A percentile compares a stretch with the other conserved stretches of the same genome.
These are phyloP conservation scores for Ardeotis arabs DNA, from an alignment of 2,113 vertebrate genomes.

Conservation along the genomic window DNA sequence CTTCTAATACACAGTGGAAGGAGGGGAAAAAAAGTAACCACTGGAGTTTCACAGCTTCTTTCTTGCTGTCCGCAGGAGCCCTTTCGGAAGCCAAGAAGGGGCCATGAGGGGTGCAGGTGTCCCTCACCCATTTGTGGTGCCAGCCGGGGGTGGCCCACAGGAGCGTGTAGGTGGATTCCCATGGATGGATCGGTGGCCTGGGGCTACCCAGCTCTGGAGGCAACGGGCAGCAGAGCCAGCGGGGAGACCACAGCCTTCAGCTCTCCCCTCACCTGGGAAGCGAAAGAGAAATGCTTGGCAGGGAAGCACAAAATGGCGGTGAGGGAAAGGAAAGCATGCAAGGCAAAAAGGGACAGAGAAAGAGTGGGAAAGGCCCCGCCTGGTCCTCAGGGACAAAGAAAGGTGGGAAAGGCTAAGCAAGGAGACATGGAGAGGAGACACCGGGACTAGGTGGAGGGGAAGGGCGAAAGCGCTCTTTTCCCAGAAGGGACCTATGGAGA, in stretches of 20 bases:
- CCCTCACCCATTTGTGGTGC: background rate
- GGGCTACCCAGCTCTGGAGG: background rate
- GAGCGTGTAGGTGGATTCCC: background rate
- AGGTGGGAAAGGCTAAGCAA: background rate
- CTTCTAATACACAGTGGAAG: background rate
- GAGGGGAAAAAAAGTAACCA: background rate
- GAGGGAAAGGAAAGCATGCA: rapidly evolving
- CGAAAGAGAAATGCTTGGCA: background rate
- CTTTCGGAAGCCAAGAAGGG: background rate
- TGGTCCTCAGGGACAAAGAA: background rate
- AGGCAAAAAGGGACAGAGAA: background rate
- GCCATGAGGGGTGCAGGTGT: rapidly evolving
- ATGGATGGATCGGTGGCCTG: background rate
- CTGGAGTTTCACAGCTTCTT: background rate
- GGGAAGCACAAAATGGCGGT: background rate
- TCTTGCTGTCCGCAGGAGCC: background rate
- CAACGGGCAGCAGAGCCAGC: rapidly evolving
- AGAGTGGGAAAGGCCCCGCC: background rate
- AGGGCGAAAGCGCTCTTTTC: background rate
- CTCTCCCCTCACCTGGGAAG: background rate
- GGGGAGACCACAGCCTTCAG: rapidly evolving
- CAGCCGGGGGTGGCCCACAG: rapidly evolving
- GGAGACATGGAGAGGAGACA: rapidly evolving
- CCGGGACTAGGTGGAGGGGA: background rate
- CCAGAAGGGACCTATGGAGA: background rate